A percentile compares a stretch with the other conserved stretches of the same genome.
Conservation (phyloP, 2,113 vertebrate species). For the Grus americana region DNA sequence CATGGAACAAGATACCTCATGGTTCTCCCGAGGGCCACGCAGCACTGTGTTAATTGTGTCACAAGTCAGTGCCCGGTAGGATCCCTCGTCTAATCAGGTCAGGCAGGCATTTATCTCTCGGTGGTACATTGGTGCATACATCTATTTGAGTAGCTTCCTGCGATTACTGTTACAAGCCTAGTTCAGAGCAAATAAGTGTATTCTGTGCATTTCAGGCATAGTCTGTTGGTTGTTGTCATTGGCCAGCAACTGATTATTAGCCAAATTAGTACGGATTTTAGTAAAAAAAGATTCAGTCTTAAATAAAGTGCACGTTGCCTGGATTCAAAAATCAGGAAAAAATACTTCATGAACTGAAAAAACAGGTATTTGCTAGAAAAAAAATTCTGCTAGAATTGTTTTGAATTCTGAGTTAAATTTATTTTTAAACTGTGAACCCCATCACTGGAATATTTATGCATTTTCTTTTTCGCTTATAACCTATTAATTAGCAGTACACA, state of each 20-base stretch:
- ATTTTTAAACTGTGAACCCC: neutral
- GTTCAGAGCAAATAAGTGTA: constrained; percentile 19
- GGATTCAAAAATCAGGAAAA: neutral
- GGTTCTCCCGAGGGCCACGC: accelerated
- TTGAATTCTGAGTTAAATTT: neutral
- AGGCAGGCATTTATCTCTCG: constrained; percentile 20
- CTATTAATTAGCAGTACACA: constrained; percentile 13
- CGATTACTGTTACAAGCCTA: constrained; percentile 1
- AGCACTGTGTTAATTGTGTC: neutral
- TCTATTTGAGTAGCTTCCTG: neutral
- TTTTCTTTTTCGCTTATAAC: neutral
- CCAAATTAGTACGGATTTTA: neutral
- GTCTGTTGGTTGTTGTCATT: constrained; percentile 44
- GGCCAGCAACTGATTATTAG: neutral
- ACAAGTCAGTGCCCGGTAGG: neutral
- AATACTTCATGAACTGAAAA: neutral
- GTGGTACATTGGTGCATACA: neutral
- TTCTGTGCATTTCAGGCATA: constrained; percentile 15
- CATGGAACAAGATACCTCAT: neutral
- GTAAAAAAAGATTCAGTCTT: neutral
- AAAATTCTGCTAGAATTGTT: neutral
- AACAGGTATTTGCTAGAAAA: neutral
- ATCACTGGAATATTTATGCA: neutral
- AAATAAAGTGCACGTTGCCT: neutral
- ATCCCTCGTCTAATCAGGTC: neutral